Percentiles rank a stretch among this genome's conserved stretches.
These are phyloP conservation scores for Aphodius sticticus DNA, from an alignment of 2,888 invertebrate genomes.

Conservation along the genomic window DNA sequence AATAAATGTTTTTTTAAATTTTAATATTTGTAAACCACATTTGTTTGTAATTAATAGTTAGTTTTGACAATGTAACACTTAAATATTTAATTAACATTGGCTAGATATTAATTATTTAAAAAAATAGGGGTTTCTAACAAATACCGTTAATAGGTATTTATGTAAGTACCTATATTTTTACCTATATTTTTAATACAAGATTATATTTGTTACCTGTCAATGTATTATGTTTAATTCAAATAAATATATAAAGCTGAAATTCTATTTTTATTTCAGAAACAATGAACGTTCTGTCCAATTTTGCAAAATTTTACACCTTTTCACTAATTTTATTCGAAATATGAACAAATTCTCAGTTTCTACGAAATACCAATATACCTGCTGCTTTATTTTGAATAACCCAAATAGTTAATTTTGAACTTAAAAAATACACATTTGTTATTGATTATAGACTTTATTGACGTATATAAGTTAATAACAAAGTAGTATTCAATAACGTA, in stretches of 20 bases:
- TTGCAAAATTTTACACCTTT: no score
- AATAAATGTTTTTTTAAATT: no score
- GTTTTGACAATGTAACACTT: no score
- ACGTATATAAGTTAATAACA: slow-evolving; percentile 36
- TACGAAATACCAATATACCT: no score
- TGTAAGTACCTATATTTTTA: not conserved
- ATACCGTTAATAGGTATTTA: not conserved
- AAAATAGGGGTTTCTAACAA: not conserved
- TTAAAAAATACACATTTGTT: slow-evolving; percentile 7
- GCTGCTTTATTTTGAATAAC: no score
- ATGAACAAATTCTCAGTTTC: no score
- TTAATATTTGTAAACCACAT: no score
- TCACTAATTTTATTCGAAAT: no score
- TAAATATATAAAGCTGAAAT: no score
- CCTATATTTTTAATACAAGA: not conserved
- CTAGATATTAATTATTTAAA: not conserved
- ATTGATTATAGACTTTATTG: slow-evolving; percentile 32
- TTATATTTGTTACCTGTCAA: not conserved
- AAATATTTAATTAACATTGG: not conserved
- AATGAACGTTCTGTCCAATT: no score
- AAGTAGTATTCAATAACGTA: slow-evolving; percentile 33
- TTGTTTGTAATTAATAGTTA: no score
- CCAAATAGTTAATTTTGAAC: not conserved
- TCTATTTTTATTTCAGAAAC: no score
- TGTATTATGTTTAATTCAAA: not conserved